A percentile compares a stretch with the other conserved stretches of the same genome.
Conservation (phyloP, 2,797 vertebrate species). For the Spea hammondii region DNA sequence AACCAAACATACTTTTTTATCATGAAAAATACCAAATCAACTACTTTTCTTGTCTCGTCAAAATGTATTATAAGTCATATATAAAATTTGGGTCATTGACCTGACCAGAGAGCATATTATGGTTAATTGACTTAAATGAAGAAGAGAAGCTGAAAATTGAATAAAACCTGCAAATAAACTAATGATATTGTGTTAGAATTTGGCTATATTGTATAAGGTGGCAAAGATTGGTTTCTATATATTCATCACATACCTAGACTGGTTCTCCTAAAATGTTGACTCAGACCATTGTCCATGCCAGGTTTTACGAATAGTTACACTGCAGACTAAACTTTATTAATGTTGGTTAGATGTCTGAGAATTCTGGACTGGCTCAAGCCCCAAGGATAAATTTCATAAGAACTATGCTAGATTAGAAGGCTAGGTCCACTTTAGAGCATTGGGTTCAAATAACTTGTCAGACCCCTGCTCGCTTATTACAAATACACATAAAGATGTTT, state of each 20-base stretch:
- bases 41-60: too few relatives aligned
- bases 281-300: not conserved
- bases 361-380: not conserved
- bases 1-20: too few relatives aligned
- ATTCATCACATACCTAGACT: not conserved
- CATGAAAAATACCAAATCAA: too few relatives aligned
- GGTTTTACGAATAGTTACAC: not conserved
- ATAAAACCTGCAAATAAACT: not conserved
- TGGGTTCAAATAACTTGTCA: too few relatives aligned
- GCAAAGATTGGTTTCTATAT: not conserved
- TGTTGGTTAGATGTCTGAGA: not conserved
- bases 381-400: not conserved
- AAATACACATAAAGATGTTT: too few relatives aligned
- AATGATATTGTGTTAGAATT: not conserved
- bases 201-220: not conserved
- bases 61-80: too few relatives aligned
- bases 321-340: not conserved
- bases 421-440: too few relatives aligned
- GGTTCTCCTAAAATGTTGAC: not conserved
- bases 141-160: not conserved
- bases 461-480: too few relatives aligned
- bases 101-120: too few relatives aligned
- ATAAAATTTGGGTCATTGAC: too few relatives aligned
- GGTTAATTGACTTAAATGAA: not conserved
- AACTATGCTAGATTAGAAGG: not conserved